These are phyloP conservation scores for Myotis davidii DNA, from an alignment of 2,113 vertebrate species.

Conservation along the genomic window DNA sequence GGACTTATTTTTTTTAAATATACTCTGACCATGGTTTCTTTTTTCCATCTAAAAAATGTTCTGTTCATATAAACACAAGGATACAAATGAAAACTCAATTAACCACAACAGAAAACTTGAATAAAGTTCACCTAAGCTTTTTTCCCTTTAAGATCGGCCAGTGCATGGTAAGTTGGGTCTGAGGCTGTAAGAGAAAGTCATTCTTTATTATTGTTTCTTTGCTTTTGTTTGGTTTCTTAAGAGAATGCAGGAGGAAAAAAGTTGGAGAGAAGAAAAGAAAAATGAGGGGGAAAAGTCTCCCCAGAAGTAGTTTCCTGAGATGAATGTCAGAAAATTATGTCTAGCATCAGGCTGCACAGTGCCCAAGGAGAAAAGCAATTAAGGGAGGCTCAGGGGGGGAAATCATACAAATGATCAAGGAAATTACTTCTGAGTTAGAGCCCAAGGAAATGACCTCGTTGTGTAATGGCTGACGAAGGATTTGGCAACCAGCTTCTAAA, in stretches of 20 bases:
- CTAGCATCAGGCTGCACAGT: background rate
- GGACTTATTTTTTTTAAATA: background rate
- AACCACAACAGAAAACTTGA: background rate
- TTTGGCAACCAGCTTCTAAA: constrained; percentile 8
- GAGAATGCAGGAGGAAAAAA: background rate
- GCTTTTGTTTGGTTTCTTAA: background rate
- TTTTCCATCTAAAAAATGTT: background rate
- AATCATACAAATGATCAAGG: background rate
- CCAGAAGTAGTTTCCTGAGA: background rate
- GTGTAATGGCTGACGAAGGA: background rate
- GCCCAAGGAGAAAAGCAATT: constrained; percentile 15
- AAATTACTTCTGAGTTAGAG: constrained; percentile 47
- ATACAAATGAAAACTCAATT: background rate
- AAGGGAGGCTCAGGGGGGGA: background rate
- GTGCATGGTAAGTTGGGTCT: background rate
- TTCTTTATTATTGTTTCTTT: background rate
- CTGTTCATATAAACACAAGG: background rate
- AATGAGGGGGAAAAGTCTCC: background rate
- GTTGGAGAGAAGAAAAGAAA: background rate
- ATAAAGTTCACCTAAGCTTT: background rate
- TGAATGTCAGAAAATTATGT: background rate
- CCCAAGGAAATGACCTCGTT: constrained; percentile 48
- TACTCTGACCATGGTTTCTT: background rate
- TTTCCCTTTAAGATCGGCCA: background rate
- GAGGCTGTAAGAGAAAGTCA: background rate